Evolutionary conservation across 2,113 vertebrate genomes (phyloP).

Genomic region (Eira barbara): DNA sequence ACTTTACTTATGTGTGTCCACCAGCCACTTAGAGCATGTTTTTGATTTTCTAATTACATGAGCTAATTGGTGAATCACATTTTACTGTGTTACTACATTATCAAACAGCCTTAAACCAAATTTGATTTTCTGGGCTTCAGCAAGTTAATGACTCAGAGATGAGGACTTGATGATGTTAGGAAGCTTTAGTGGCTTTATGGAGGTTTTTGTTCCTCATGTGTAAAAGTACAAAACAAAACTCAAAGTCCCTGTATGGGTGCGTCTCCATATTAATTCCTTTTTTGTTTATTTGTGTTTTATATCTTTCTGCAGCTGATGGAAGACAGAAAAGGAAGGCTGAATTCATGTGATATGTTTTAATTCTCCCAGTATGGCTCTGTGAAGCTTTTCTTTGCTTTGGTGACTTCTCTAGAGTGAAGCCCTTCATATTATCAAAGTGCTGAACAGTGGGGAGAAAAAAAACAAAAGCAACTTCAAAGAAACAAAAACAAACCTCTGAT

Average conservation of each 20-base stretch:
- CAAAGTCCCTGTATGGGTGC: conserved; percentile 49
- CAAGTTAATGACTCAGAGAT: conserved; percentile 54
- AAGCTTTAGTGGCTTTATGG: conserved; percentile 25
- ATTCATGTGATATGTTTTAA: conserved; percentile 67
- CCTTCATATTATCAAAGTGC: conserved; percentile 73
- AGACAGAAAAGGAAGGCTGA: conserved; percentile 54
- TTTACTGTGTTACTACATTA: conserved; percentile 50
- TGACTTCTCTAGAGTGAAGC: conserved; percentile 70
- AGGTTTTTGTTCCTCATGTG: conserved; percentile 44
- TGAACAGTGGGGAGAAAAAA: conserved; percentile 36
- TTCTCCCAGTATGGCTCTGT: conserved; percentile 59
- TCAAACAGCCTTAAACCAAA: conserved; percentile 43
- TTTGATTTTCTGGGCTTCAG: conserved; percentile 64
- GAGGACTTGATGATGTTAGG: conserved; percentile 14
- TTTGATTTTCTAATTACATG: conserved; percentile 53
- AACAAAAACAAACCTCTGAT: conserved; percentile 62
- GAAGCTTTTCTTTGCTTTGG: conserved; percentile 74
- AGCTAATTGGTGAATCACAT: conserved; percentile 63
- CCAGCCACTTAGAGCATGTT: neutral
- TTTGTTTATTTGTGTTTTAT: conserved; percentile 63
- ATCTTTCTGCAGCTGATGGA: neutral
- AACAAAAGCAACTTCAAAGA: conserved; percentile 43
- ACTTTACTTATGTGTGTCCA: neutral
- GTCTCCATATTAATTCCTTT: conserved; percentile 52
- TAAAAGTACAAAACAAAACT: conserved; percentile 65